Conservation (phyloP, 1,140 invertebrate genomes). For the Penaeus japonicus region DNA sequence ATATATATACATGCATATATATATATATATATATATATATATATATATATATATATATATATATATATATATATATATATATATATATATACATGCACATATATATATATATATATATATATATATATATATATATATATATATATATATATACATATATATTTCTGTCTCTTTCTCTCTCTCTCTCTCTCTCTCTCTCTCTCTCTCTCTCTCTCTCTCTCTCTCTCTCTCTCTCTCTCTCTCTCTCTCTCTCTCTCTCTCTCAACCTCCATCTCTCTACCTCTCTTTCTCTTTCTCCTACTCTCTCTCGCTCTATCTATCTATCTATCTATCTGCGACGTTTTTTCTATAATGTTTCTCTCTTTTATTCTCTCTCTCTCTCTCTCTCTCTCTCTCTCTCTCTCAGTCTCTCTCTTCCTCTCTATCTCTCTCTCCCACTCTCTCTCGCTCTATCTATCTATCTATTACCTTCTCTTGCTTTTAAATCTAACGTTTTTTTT, state of each 20-base stretch:
- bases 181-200: not conserved
- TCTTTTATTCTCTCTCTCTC: too few relatives aligned
- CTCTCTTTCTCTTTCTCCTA: not conserved
- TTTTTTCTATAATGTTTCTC: too few relatives aligned
- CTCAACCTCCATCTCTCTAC: not conserved
- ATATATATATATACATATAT: not conserved
- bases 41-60: not conserved
- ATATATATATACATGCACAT: too few relatives aligned
- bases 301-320: too few relatives aligned
- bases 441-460: too few relatives aligned
- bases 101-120: not conserved
- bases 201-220: not conserved
- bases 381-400: too few relatives aligned
- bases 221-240: not conserved
- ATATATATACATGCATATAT: constrained; percentile 7
- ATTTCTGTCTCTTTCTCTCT: too few relatives aligned
- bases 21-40: constrained; percentile 10
- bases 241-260: not conserved
- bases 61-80: not conserved
- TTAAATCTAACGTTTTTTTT: too few relatives aligned
- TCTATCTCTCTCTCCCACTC: too few relatives aligned
- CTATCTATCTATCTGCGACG: too few relatives aligned
- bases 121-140: not conserved
- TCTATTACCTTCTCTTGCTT: too few relatives aligned
- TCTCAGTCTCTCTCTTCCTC: too few relatives aligned